Evolutionary conservation across 2,797 vertebrate species (phyloP).

Genomic region (Bradypus variegatus): DNA sequence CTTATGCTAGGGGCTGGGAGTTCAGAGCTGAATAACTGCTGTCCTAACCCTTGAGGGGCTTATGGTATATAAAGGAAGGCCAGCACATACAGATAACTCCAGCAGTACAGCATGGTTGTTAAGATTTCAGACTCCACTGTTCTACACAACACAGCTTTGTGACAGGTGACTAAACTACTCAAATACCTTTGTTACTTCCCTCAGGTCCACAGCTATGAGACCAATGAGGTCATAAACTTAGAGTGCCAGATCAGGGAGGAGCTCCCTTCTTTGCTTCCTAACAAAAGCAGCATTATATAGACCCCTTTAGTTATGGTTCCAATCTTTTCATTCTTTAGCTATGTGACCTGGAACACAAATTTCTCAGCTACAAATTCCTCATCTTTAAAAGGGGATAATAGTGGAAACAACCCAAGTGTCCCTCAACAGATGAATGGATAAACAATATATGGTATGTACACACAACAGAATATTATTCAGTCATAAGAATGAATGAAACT

Average conservation of each 20-base stretch:
- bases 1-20: neutral
- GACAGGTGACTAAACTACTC: neutral
- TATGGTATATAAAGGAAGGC: neutral
- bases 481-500: no score
- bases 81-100: neutral
- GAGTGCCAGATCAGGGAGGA: neutral
- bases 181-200: neutral
- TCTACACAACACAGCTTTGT: neutral
- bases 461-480: no score
- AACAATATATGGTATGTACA: no score
- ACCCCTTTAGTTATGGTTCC: constrained; percentile 16
- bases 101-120: neutral
- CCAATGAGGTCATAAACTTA: neutral
- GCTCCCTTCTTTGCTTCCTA: neutral
- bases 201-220: neutral
- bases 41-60: neutral
- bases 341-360: constrained; percentile 9
- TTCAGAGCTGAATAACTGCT: neutral
- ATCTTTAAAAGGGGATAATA: neutral
- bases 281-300: neutral
- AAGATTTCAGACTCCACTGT: neutral
- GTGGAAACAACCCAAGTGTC: no score
- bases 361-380: constrained; percentile 23
- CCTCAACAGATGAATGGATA: no score
- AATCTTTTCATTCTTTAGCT: constrained; percentile 24